Conservation (phyloP, 2,888 invertebrate species). For the Drosophila yooni region DNA sequence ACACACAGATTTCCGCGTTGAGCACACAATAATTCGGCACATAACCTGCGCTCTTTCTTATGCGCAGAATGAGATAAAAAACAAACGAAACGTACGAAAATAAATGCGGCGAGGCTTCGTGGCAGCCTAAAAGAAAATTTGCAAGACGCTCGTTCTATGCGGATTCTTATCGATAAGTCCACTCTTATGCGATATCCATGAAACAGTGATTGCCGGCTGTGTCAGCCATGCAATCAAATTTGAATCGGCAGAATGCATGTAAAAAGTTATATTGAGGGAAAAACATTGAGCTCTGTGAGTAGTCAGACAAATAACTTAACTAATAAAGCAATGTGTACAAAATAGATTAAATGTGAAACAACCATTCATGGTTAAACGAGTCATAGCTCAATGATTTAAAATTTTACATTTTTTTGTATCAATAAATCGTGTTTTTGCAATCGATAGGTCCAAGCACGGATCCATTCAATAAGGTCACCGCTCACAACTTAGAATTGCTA, state of each 20-base stretch:
- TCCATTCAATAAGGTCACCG: not conserved
- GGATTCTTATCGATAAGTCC: slow-evolving; percentile 29
- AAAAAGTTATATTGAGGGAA: not conserved
- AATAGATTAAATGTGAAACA: not conserved
- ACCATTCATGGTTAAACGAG: not conserved
- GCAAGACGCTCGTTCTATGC: slow-evolving; percentile 31
- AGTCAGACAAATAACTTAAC: not conserved
- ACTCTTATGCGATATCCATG: slow-evolving; percentile 2
- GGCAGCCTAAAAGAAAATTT: slow-evolving; percentile 46
- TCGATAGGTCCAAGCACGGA: not conserved
- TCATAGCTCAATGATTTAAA: not conserved
- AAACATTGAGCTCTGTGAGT: not conserved
- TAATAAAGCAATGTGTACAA: not conserved
- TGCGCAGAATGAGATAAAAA: slow-evolving; percentile 26
- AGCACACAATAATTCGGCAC: slow-evolving; percentile 31
- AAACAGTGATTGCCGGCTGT: not conserved
- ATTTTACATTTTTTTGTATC: not conserved
- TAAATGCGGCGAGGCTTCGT: slow-evolving; percentile 52
- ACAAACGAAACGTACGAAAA: slow-evolving; percentile 44
- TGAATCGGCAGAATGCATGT: not conserved
- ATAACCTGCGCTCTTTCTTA: slow-evolving; percentile 29
- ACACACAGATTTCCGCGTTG: slow-evolving; percentile 19
- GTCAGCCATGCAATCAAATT: not conserved
- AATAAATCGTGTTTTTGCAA: not conserved
- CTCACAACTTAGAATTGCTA: not conserved